Percentiles rank a stretch among this genome's conserved stretches.
Evolutionary conservation across 1,140 invertebrate genomes (phyloP).

Genomic region (Drosophila bocki): DNA sequence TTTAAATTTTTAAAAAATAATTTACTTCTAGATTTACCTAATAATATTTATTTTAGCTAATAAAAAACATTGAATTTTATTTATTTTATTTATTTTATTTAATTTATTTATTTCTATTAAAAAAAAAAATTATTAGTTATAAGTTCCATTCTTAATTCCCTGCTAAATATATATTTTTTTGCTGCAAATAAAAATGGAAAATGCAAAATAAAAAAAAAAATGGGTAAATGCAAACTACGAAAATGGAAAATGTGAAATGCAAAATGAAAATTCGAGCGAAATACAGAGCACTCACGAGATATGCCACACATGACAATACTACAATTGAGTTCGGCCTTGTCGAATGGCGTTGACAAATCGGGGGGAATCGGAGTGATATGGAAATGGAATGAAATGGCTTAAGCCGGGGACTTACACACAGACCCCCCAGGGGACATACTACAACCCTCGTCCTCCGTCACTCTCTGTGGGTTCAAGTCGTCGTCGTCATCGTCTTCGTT

Average conservation of each 20-base stretch:
- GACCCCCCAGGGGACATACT: background rate
- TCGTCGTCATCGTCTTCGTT: background rate
- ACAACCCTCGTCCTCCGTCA: slow-evolving; percentile 3
- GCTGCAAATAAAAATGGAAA: too few species aligned
- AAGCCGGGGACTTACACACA: slow-evolving; percentile 42
- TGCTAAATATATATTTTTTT: background rate
- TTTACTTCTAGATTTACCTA: too few species aligned
- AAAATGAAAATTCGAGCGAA: slow-evolving; percentile 12
- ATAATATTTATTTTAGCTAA: background rate
- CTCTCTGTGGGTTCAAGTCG: background rate
- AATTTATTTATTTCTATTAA: too few species aligned
- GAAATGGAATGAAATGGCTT: slow-evolving; percentile 38
- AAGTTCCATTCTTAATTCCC: background rate
- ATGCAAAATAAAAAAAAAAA: too few species aligned
- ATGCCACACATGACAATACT: slow-evolving; percentile 35
- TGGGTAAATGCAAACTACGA: slow-evolving; percentile 7
- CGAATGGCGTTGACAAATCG: slow-evolving; percentile 36
- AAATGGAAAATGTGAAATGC: slow-evolving; percentile 15
- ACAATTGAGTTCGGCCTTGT: slow-evolving; percentile 35
- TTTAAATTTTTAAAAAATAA: too few species aligned
- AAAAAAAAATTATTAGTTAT: background rate
- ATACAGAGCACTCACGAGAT: slow-evolving; percentile 1
- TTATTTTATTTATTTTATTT: too few species aligned
- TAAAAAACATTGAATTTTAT: background rate
- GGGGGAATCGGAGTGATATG: slow-evolving; percentile 5